These are phyloP conservation scores for Sinocyclocheilus rhinocerous DNA, from an alignment of 2,113 vertebrate species.

Conservation along the genomic window DNA sequence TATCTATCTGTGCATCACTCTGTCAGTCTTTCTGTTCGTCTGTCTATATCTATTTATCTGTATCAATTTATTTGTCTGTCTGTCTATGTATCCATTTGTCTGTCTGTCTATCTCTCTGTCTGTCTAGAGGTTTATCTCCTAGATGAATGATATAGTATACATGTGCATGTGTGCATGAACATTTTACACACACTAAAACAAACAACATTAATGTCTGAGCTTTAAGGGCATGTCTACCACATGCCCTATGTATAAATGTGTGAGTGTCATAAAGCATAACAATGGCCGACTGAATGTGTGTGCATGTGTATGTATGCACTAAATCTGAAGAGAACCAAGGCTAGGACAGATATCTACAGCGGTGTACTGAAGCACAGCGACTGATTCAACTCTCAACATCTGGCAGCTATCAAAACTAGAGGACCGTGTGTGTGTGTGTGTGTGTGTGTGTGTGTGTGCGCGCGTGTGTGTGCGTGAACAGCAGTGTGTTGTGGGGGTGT, in stretches of 20 bases:
- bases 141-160: neutral
- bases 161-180: neutral
- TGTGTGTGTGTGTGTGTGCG: constrained; percentile 4
- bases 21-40: too few relatives aligned
- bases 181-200: neutral
- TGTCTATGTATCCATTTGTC: too few relatives aligned
- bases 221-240: neutral
- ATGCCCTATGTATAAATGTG: neutral
- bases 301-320: constrained; percentile 30
- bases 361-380: constrained; percentile 36
- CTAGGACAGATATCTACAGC: constrained; percentile 32
- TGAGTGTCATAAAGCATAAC: neutral
- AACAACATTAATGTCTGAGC: neutral
- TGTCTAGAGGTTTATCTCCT: too few relatives aligned
- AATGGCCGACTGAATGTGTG: constrained; percentile 41
- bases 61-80: too few relatives aligned
- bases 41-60: too few relatives aligned
- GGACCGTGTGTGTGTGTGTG: constrained; percentile 45
- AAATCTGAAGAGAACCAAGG: neutral
- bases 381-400: constrained; percentile 52
- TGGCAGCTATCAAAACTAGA: constrained; percentile 57
- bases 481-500: constrained; percentile 40
- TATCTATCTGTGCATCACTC: too few relatives aligned
- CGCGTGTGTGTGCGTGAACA: constrained; percentile 21
- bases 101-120: too few relatives aligned